A percentile compares a stretch with the other conserved stretches of the same genome.
phyloP scores from a whole-genome alignment of 2,888 invertebrate species.

The Linnaemya vulpina region DNA sequence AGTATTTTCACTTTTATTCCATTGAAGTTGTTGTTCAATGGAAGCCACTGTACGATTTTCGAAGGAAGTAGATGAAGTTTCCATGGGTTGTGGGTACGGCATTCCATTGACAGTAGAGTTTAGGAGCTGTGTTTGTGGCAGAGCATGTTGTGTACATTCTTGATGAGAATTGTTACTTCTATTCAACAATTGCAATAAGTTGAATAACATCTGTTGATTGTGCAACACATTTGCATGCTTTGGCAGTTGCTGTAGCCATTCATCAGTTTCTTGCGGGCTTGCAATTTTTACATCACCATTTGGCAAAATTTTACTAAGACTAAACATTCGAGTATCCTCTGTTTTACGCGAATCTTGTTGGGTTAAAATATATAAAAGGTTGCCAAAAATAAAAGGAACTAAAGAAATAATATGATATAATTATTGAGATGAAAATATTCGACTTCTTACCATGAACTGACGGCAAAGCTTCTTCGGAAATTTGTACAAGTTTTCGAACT shows the following conservation, averaged over 20 bases:
- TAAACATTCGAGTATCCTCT: slow-evolving; percentile 77
- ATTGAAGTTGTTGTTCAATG: slow-evolving; percentile 75
- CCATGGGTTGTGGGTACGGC: slow-evolving; percentile 44
- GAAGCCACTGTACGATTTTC: slow-evolving; percentile 63
- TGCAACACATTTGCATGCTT: slow-evolving; percentile 19
- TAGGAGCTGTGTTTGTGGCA: slow-evolving; percentile 4
- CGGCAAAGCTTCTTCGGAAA: slow-evolving; percentile 77
- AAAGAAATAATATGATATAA: neutral
- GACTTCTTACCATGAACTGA: slow-evolving; percentile 75
- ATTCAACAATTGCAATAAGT: slow-evolving; percentile 20
- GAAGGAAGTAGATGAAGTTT: slow-evolving; percentile 28
- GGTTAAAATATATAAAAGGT: slow-evolving; percentile 76
- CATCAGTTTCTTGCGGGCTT: neutral
- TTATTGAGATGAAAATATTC: neutral
- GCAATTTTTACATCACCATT: slow-evolving; percentile 69
- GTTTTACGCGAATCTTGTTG: slow-evolving; percentile 80
- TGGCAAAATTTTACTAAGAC: slow-evolving; percentile 74
- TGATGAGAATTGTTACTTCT: neutral
- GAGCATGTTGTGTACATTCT: neutral
- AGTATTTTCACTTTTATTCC: slow-evolving; percentile 73
- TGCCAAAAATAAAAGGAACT: slow-evolving; percentile 79
- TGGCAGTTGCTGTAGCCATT: slow-evolving; percentile 10
- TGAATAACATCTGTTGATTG: slow-evolving; percentile 28
- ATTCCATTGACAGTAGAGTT: neutral
- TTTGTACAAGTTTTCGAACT: slow-evolving; percentile 75